phyloP scores from a whole-genome alignment of 1,140 invertebrate genomes.

The Brachionus calyciflorus region DNA sequence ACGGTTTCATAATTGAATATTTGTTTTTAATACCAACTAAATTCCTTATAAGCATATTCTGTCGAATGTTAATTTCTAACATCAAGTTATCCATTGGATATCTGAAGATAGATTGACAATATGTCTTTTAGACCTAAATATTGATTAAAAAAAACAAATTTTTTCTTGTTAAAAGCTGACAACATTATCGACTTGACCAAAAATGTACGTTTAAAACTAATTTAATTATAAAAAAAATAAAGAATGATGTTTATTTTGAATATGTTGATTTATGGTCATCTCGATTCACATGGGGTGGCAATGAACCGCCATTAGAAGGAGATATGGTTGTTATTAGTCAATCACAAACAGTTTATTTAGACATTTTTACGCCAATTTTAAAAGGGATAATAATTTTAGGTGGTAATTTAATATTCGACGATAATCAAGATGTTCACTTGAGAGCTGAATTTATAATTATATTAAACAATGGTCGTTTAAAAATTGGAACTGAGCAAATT shows the following conservation, averaged over 20 bases:
- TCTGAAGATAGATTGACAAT: too few species aligned
- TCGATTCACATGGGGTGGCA: slow-evolving; percentile 51
- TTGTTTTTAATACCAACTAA: too few species aligned
- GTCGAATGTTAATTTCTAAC: too few species aligned
- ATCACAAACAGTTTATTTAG: slow-evolving; percentile 54
- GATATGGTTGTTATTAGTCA: slow-evolving; percentile 54
- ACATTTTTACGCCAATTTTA: slow-evolving; percentile 53
- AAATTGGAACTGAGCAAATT: slow-evolving; percentile 48
- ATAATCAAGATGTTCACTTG: slow-evolving; percentile 48
- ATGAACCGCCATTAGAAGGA: slow-evolving; percentile 51
- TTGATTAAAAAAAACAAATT: too few species aligned
- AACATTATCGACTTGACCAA: too few species aligned
- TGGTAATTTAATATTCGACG: slow-evolving; percentile 48
- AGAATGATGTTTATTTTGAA: slow-evolving; percentile 45
- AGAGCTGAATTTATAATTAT: slow-evolving; percentile 49
- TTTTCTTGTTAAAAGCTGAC: too few species aligned
- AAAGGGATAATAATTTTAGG: slow-evolving; percentile 48
- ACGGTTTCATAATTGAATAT: too few species aligned
- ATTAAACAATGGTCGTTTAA: slow-evolving; percentile 45
- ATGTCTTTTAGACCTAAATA: too few species aligned
- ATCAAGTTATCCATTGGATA: too few species aligned
- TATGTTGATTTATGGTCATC: slow-evolving; percentile 55
- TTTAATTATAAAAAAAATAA: not conserved
- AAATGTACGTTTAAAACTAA: too few species aligned
- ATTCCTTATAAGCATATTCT: too few species aligned